Evolutionary conservation across 1,140 invertebrate genomes (phyloP), one percentile per base, ranked within the genome.

Genomic region (Cotesia chilonis): DNA sequence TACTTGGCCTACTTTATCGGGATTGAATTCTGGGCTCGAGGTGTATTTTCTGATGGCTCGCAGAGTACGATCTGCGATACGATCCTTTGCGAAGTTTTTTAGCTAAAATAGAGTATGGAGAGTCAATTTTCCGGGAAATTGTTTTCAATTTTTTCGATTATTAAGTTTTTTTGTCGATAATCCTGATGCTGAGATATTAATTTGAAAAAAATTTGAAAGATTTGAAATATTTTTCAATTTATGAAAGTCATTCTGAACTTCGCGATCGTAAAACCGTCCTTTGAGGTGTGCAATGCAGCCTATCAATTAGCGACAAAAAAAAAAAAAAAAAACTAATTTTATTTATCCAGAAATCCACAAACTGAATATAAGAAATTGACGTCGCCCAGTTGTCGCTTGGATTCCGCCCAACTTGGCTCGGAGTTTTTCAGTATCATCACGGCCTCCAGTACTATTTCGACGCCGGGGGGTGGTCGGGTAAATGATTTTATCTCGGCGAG

Each of bases 401-500:
- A 91, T 86, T 95, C 94, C 1, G 91, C 89, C 94, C 95, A 97
- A 1, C 91, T 92, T 6, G 94, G 92, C 72, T 96, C 94, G 35
- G 91, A 87, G 87, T 89, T 82, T 74, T 94, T 89, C 14, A 97
- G 83, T 77, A 96, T 94, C 89, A 96, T 94, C 0, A 96, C 94
- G 17, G 95, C 94, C 84, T 96, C 94, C 91, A 96, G 90, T 0
- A 96, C 95, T 87, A 95, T 94, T 86, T 95, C 93, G 0, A 96
- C 94, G 81, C 95, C 92, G 37, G 90, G 85, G 10, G 94, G 94
- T 2, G 95, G 95, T 77, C 91, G 91, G 0, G 91, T 91, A 84
- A 96, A 96, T 0, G 94, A 95, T 83, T 94, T 95, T 68, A 97
- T 94, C 88, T 96, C 94, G 55, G 92, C 91, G 55, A 96, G 91